Evolutionary conservation across 2,888 invertebrate species (phyloP).

Genomic region (Chalcosyrphus nemorum): DNA sequence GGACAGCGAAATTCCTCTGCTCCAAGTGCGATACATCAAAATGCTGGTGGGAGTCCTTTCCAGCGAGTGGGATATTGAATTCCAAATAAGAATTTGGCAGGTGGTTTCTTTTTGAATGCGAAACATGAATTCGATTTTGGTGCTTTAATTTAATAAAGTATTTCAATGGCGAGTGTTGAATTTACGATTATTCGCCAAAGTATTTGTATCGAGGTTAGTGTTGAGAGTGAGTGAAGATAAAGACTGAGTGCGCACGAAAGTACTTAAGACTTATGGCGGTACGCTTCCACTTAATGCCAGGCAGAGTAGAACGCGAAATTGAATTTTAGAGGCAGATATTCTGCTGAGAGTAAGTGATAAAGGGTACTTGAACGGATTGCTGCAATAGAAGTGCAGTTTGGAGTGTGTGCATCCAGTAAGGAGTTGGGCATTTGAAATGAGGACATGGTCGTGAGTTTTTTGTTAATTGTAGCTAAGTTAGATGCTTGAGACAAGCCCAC

Average conservation of each 20-base stretch:
- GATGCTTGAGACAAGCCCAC: too few species aligned
- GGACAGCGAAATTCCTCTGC: conserved; percentile 33
- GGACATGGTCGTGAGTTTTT: not conserved
- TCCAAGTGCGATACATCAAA: conserved; percentile 15
- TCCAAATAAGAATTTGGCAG: conserved; percentile 32
- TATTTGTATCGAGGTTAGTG: conserved; percentile 43
- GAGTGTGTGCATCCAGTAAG: not conserved
- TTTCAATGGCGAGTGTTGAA: conserved; percentile 19
- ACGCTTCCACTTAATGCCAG: conserved; percentile 27
- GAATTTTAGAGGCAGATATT: conserved; percentile 3
- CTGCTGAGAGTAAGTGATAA: not conserved
- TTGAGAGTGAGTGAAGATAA: conserved; percentile 44
- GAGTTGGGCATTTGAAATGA: not conserved
- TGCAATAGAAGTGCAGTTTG: not conserved
- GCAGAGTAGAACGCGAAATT: conserved; percentile 6
- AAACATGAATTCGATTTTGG: conserved; percentile 9
- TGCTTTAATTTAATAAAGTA: conserved; percentile 13
- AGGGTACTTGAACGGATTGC: conserved; percentile 18
- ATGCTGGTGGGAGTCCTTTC: conserved; percentile 9
- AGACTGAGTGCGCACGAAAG: conserved; percentile 54
- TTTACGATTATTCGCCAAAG: conserved; percentile 20
- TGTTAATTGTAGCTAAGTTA: too few species aligned
- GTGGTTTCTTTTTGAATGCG: conserved; percentile 36
- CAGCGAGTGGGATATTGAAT: conserved; percentile 24
- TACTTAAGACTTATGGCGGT: conserved; percentile 26